phyloP scores from a whole-genome alignment of 1,140 invertebrate genomes.

The Pissodes strobi region DNA sequence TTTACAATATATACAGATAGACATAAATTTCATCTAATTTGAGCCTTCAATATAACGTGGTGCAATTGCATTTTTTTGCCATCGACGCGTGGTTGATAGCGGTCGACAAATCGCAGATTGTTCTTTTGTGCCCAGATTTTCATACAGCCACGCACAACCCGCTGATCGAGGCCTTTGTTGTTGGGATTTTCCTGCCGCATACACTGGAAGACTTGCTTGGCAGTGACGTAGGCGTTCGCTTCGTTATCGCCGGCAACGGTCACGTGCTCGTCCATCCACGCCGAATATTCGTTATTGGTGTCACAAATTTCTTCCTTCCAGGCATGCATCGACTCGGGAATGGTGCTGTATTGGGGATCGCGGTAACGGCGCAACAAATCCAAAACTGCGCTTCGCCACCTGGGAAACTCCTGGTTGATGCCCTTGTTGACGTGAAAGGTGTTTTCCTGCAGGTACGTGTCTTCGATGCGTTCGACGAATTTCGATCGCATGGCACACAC shows the following conservation, averaged over 20 bases:
- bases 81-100: neutral
- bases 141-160: neutral
- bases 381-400: neutral
- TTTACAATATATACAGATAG: too few species aligned
- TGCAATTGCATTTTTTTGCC: neutral
- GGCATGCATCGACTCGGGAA: neutral
- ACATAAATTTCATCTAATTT: neutral
- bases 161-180: neutral
- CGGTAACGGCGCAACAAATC: neutral
- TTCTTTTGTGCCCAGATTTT: neutral
- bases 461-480: neutral
- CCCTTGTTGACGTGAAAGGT: neutral
- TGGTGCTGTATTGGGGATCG: neutral
- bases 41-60: neutral
- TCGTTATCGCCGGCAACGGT: neutral
- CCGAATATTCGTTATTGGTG: neutral
- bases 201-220: neutral
- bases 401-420: neutral
- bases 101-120: neutral
- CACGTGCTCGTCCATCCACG: neutral
- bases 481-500: neutral
- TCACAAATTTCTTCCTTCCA: neutral
- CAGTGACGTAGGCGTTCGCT: neutral
- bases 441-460: neutral
- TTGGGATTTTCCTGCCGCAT: neutral